phyloP scores from a whole-genome alignment of 1,140 invertebrate genomes.

The Drosophila quadrilineata region DNA sequence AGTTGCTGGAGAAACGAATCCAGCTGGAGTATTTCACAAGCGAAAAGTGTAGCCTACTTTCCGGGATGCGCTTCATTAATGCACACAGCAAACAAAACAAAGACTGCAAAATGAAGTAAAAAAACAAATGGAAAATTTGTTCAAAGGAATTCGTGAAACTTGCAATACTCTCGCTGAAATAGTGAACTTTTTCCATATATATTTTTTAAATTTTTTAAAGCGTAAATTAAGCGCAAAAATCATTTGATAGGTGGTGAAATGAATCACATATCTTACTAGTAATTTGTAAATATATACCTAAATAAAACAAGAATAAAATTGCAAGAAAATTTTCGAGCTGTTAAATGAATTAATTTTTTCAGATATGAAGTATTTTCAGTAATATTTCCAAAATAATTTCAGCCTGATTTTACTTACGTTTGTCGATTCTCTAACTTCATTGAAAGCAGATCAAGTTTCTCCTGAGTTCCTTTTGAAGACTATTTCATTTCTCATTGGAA shows the following conservation, averaged over 20 bases:
- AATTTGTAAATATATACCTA: too few species aligned
- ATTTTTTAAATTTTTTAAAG: neutral
- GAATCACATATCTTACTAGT: too few species aligned
- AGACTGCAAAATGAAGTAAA: neutral
- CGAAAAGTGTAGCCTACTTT: conserved; percentile 22
- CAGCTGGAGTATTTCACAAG: neutral
- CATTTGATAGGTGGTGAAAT: too few species aligned
- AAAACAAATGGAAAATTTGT: conserved; percentile 1
- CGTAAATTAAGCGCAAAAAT: too few species aligned
- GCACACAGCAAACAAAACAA: neutral
- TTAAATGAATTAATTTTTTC: too few species aligned
- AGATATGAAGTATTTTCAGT: too few species aligned
- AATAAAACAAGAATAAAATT: too few species aligned
- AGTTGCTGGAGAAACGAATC: conserved; percentile 16
- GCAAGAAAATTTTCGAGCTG: too few species aligned
- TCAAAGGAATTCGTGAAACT: neutral
- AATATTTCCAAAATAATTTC: too few species aligned
- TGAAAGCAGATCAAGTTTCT: neutral
- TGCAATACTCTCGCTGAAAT: neutral
- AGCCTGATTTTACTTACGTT: too few species aligned
- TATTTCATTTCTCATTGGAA: conserved; percentile 50
- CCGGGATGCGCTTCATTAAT: conserved; percentile 25
- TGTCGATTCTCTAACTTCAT: too few species aligned
- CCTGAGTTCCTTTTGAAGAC: neutral
- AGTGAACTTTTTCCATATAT: neutral